Conservation (phyloP, 2,113 vertebrate genomes). For the Hemichromis elongatus region DNA sequence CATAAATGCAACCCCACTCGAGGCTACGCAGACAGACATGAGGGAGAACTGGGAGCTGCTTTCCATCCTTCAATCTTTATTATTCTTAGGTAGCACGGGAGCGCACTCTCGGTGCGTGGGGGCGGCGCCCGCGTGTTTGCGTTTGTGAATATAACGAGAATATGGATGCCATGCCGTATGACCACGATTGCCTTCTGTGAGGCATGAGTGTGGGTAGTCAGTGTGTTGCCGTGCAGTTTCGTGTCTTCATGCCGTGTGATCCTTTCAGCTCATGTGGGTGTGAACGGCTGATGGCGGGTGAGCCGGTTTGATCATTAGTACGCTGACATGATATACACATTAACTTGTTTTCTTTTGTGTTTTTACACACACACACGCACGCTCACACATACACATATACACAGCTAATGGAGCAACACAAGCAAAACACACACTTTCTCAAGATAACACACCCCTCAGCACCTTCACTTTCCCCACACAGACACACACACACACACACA, state of each 20-base stretch:
- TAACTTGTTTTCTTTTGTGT: conserved; percentile 3
- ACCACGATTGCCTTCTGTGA: not conserved
- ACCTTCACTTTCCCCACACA: not conserved
- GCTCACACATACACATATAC: not conserved
- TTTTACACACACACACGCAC: not conserved
- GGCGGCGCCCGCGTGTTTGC: not conserved
- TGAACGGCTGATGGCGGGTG: conserved; percentile 39
- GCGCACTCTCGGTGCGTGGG: not conserved
- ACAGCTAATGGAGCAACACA: not conserved
- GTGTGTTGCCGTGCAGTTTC: not conserved
- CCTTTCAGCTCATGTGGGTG: conserved; percentile 38
- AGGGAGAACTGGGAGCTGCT: not conserved
- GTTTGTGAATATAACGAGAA: not conserved
- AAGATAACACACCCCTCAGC: not conserved
- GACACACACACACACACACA: not conserved
- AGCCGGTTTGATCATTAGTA: conserved; percentile 40
- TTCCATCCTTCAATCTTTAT: conserved; percentile 41
- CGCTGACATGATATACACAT: conserved; percentile 24
- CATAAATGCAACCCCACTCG: conserved; percentile 35
- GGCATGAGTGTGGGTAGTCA: conserved; percentile 5
- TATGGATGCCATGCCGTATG: conserved; percentile 1
- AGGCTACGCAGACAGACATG: conserved; percentile 6
- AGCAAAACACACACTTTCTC: not conserved
- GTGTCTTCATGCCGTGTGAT: not conserved
- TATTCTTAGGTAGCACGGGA: conserved; percentile 10